These are phyloP conservation scores for Abrostola tripartita DNA, from an alignment of 2,888 invertebrate species.

Conservation along the genomic window DNA sequence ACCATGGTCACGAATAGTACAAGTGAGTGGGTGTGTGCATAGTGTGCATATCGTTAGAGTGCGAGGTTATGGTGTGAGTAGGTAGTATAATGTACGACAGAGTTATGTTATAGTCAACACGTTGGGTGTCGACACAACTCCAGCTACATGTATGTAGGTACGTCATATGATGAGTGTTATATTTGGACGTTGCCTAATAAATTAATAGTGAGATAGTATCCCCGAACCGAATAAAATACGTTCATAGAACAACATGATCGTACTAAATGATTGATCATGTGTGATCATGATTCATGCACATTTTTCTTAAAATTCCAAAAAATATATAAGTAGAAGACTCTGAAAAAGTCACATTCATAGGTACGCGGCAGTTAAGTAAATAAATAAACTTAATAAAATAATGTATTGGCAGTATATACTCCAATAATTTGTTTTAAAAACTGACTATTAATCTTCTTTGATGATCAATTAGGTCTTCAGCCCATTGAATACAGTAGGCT, in stretches of 20 bases:
- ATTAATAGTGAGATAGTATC: too few relatives aligned
- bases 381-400: too few relatives aligned
- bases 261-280: too few relatives aligned
- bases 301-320: too few relatives aligned
- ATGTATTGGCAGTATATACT: too few relatives aligned
- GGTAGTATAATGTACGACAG: neutral
- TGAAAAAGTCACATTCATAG: too few relatives aligned
- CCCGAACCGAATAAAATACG: too few relatives aligned
- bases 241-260: too few relatives aligned
- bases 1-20: slow-evolving; percentile 2
- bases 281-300: too few relatives aligned
- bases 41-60: neutral
- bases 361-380: too few relatives aligned
- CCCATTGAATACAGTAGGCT: slow-evolving; percentile 6
- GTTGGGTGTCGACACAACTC: neutral
- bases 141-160: neutral
- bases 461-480: slow-evolving; percentile 6
- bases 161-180: neutral
- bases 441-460: neutral
- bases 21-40: neutral
- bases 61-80: neutral
- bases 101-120: neutral
- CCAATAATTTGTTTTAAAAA: neutral
- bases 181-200: neutral
- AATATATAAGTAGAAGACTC: too few relatives aligned